Base-by-base conservation (phyloP, 2,888 invertebrate species). In the Andrena flavipes region DNA sequence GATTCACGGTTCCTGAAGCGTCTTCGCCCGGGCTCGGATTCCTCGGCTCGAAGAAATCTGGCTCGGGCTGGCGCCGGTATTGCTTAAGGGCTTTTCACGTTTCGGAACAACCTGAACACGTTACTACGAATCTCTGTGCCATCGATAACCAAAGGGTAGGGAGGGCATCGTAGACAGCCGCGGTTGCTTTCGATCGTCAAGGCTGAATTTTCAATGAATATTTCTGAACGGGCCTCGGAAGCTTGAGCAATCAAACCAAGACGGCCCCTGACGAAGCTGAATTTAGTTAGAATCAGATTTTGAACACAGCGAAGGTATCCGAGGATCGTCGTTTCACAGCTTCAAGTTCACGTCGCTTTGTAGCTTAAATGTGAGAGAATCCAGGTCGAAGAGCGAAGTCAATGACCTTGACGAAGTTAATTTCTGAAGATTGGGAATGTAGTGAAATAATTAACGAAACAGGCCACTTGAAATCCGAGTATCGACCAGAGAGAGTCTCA, bases 1-100 rank as follows among this genome's bases (percentile, higher is more conserved):
- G 51, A 76, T 76, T 80, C 69, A 76, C 67, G 69, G 82, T 49
- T 76, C 60, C 70, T 72, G 65, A 64, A 48, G 72, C 33, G 30
- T 70, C 70, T 76, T 51, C 62, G 48, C 49, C n/a, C 60, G 51
- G 59, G 70, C 42, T 42, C 29, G 23, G 71, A 81, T 81, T 76
- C 71, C 48, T 54, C 23, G 20, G 65, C 51, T 73, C 29, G 29
- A 64, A 82, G 51, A 73, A 48, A 70, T 76, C 71, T 71, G 26
- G 23, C 59, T 65, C 63, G 42, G 23, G 33, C 16, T 26, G 68
- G 26, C 70, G 68, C 51, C 76, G 6, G 33, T 59, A 73, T 76
- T 59, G 76, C 81, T 84, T 69, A 85, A 84, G 84, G 67, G 65
- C 80, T 77, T 65, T 74, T 65, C 67, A 59, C 62, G 30, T 48